Evolutionary conservation across 2,888 invertebrate species (phyloP), one percentile per base, ranked within the genome.

Genomic region (Napeogenes sylphis): DNA sequence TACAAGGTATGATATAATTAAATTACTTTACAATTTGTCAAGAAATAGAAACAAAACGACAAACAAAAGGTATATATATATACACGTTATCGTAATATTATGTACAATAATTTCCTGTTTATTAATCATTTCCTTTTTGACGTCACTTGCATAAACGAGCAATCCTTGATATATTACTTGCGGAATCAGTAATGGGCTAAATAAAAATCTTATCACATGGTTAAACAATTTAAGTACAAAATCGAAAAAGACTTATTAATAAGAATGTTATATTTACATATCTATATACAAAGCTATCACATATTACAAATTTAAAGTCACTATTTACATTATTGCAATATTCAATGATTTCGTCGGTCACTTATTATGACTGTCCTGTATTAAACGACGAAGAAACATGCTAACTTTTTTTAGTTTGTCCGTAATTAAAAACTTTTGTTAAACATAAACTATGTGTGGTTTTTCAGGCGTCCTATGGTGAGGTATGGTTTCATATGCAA

Each of bases 361-460:
- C 71, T 67, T 66, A 65, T 69, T 66, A 60, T 64, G 66, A 71
- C 60, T 75, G 75, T 75, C 73, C 73, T 71, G 73, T 75, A 79
- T 81, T 73, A 76, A 78, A 78, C 77, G 78, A 77, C 78, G 74
- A 76, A 82, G 80, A 80, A 82, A 83, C 80, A 79, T 80, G 77
- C 80, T 81, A 78, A 81, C 80, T 80, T 82, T 77, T 70, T 73
- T 74, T 76, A 84, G 79, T 84, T 81, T 81, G 85, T 87, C 81
- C 81, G 80, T 83, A 80, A 81, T 80, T 72, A 78, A 82, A 82
- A 85, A 81, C 80, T 84, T 88, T 78, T 87, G 90, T 91, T 91
- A 92, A 75, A 92, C 92, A 74, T 92, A 92, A 83, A 92, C 92
- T 87, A 92, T 91, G 82, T 92, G 92, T 65, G 92, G 91, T 80